Percentiles rank a stretch among this genome's conserved stretches.
phyloP scores from a whole-genome alignment of 2,797 vertebrate genomes.

The Anolis apletophallus region DNA sequence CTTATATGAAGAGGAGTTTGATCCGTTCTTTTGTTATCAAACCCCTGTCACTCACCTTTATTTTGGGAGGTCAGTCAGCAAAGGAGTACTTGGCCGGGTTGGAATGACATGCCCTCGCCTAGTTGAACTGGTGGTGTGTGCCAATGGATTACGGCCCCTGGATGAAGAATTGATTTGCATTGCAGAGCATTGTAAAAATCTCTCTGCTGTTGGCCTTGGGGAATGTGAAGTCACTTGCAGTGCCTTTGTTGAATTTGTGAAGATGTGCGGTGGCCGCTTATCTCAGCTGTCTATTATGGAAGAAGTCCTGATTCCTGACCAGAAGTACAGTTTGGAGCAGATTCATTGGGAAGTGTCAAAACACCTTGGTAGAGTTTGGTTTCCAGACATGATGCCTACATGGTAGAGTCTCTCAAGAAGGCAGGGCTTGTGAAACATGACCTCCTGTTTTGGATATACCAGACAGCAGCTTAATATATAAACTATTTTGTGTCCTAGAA shows the following conservation, averaged over 20 bases:
- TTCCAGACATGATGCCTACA: conserved; percentile 99
- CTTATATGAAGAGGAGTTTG: conserved; percentile 96
- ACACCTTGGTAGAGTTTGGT: conserved; percentile 97
- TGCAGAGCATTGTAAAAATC: conserved; percentile 92
- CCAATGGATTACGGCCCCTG: conserved; percentile 93
- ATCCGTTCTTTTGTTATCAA: conserved; percentile 95
- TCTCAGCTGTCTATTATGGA: conserved; percentile 99
- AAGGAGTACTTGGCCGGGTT: conserved; percentile 94
- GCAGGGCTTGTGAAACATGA: conserved; percentile 62
- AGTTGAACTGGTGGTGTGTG: conserved; percentile 97
- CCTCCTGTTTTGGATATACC: conserved; percentile 69
- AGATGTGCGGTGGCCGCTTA: conserved; percentile 94
- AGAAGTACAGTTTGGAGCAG: conserved; percentile 95
- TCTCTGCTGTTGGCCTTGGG: conserved; percentile 95
- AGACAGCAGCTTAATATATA: conserved; percentile 58
- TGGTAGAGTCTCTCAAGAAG: conserved; percentile 83
- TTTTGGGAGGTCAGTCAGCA: conserved; percentile 97
- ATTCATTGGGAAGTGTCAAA: conserved; percentile 99
- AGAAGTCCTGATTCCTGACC: conserved; percentile 97
- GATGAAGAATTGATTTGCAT: conserved; percentile 98
- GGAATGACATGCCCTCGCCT: conserved; percentile 96
- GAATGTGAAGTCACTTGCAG: conserved; percentile 98
- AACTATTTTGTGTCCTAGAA: conserved; percentile 67
- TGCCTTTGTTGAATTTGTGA: conserved; percentile 98
- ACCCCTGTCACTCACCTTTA: conserved; percentile 97